A percentile compares a stretch with the other conserved stretches of the same genome.
Evolutionary conservation across 2,113 vertebrate species (phyloP).

Genomic region (Probosciger aterrimus): DNA sequence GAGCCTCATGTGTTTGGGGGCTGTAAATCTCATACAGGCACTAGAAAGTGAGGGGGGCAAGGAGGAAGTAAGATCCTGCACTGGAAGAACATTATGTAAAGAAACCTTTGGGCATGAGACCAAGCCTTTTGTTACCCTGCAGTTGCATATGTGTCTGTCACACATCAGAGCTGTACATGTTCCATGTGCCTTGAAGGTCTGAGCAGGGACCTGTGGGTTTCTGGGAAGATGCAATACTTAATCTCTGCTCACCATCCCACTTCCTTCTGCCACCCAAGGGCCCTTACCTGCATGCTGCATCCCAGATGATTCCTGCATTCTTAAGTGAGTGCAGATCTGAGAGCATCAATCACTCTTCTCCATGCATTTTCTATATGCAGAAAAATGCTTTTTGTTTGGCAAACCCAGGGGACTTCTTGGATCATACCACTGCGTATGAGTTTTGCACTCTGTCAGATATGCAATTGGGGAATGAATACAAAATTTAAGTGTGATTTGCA

Average conservation of each 20-base stretch:
- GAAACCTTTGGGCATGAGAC: background rate
- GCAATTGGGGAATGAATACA: background rate
- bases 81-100: background rate
- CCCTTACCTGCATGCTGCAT: background rate
- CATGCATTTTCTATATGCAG: background rate
- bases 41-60: background rate
- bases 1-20: fast-evolving
- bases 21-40: background rate
- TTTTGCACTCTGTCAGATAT: background rate
- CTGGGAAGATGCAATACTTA: background rate
- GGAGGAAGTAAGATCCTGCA: background rate
- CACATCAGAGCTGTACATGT: background rate
- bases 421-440: background rate
- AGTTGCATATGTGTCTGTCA: background rate
- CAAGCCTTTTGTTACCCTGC: background rate
- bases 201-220: background rate
- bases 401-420: background rate
- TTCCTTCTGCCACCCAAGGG: background rate
- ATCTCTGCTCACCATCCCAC: background rate
- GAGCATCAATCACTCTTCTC: background rate
- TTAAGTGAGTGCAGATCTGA: background rate
- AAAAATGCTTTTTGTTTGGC: background rate
- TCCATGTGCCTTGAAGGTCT: background rate
- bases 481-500: background rate
- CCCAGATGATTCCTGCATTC: background rate